A percentile compares a stretch with the other conserved stretches of the same genome.
These are phyloP conservation scores for Aspidiotus destructor DNA, from an alignment of 2,888 invertebrate genomes.

Conservation along the genomic window DNA sequence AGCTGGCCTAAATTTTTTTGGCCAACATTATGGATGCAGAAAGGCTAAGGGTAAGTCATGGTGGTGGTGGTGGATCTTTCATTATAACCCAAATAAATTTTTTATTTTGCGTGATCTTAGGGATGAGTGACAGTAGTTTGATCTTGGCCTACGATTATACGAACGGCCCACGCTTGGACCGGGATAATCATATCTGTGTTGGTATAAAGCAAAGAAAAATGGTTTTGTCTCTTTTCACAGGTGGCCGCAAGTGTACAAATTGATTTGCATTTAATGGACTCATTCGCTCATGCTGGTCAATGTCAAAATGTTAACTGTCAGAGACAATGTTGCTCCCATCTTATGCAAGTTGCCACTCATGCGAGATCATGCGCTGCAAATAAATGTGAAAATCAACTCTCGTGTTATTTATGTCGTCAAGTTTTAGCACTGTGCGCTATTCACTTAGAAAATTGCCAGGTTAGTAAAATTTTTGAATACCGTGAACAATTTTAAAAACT, in stretches of 20 bases:
- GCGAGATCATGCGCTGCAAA: conserved; percentile 23
- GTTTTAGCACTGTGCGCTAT: conserved; percentile 25
- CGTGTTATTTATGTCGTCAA: conserved; percentile 25
- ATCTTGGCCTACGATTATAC: no score
- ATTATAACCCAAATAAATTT: no score
- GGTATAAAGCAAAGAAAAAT: neutral
- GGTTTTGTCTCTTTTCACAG: neutral
- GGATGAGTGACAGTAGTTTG: no score
- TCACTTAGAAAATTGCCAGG: conserved; percentile 29
- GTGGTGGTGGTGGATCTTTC: no score
- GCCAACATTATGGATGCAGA: conserved; percentile 17
- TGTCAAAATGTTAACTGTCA: conserved; percentile 28
- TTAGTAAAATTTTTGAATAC: neutral
- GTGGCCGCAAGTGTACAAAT: conserved; percentile 23
- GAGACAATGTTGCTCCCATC: conserved; percentile 22
- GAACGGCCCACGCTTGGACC: no score
- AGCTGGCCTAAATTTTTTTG: neutral
- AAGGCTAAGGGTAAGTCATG: conserved; percentile 18
- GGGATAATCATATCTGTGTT: neutral
- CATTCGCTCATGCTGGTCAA: conserved; percentile 28
- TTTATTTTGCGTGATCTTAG: no score
- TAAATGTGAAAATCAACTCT: conserved; percentile 23
- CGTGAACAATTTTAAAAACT: neutral
- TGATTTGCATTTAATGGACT: conserved; percentile 27
- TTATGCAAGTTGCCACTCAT: conserved; percentile 29